Base-by-base conservation (phyloP, 2,797 vertebrate genomes). In the Chlorospingus flavigularis region DNA sequence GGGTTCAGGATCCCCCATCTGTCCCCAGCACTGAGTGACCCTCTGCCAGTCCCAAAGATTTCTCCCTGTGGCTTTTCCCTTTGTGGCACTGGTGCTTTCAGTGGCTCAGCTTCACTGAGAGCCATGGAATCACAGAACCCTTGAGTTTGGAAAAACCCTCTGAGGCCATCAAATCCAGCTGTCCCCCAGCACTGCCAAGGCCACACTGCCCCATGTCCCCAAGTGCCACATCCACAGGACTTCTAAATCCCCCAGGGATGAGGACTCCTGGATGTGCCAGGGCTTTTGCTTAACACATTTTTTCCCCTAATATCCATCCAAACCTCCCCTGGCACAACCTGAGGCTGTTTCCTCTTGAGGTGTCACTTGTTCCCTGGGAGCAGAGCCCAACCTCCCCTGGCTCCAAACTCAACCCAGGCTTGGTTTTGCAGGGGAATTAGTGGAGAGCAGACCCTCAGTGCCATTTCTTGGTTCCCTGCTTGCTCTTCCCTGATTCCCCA, bases 111-210 rank as follows among this genome's bases (percentile, higher is more conserved):
- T 53, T 37, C 13, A 2, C 74, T 81, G 77, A 24, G 42, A 31
- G 8, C 17, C 18, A 4, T 11, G 47, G 54, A 28, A 31, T 37
- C 40, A 31, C 53, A 35, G 47, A 40, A 7, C 19, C 23, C 43
- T 14, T 17, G 30, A 37, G 62, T 11, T 4, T 88, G 62, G 86
- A 50, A 50, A 68, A 50, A 13, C 62, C 61, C 40, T 25, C 18
- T 28, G 48, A 37, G 42, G 1, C 12, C 28, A 39, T 2, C 0
- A 0, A 61, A 26, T 37, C 19, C 47, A n/a, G 17, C 45, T 19
- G 13, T 20, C 17, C 57, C 35, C 24, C 66, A 79, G 67, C 51
- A 10, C 24, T 43, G 19, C 76, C 60, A 31, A 23, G 53, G 68
- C 68, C 76, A 60, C 68, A 10, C 47, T 54, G 23, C 2, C 42